phyloP scores from a whole-genome alignment of 2,797 vertebrate genomes.

The Psittacula echo region DNA sequence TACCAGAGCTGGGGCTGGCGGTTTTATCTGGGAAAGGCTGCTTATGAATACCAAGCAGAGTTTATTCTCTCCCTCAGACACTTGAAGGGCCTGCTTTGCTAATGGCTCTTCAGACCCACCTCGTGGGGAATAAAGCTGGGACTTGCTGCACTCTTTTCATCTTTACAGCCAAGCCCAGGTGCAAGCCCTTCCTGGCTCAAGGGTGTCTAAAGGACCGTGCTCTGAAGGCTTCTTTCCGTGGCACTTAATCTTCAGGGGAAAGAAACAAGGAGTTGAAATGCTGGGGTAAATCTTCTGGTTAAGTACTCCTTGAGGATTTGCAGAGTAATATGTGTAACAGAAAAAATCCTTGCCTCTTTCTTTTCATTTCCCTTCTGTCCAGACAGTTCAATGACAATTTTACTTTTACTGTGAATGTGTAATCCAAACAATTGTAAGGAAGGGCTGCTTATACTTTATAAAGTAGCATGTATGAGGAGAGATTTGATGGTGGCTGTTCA shows the following conservation, averaged over 20 bases:
- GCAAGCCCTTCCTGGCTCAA: slow-evolving; percentile 42
- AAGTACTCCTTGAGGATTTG: slow-evolving; percentile 34
- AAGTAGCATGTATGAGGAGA: not conserved
- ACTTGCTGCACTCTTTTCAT: slow-evolving; percentile 50
- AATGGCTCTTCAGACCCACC: slow-evolving; percentile 47
- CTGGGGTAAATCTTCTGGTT: not conserved
- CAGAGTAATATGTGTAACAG: not conserved
- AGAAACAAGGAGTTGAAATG: not conserved
- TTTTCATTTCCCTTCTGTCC: slow-evolving; percentile 6
- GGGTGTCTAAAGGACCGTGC: slow-evolving; percentile 26
- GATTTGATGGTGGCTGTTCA: not conserved
- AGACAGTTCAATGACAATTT: not conserved
- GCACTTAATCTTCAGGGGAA: not conserved
- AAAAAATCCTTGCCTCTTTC: slow-evolving; percentile 25
- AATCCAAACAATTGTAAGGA: not conserved
- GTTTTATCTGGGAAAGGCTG: slow-evolving; percentile 13
- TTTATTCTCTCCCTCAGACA: slow-evolving; percentile 40
- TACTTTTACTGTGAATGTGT: not conserved
- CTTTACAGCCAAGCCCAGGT: slow-evolving; percentile 57
- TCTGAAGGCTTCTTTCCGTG: slow-evolving; percentile 40
- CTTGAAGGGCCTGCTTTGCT: slow-evolving; percentile 42
- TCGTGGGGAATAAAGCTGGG: slow-evolving; percentile 52
- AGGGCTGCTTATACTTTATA: not conserved
- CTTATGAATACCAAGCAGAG: not conserved
- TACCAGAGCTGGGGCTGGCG: not conserved